Evolutionary conservation across 2,113 vertebrate species (phyloP).

Genomic region (Hymenochirus boettgeri): DNA sequence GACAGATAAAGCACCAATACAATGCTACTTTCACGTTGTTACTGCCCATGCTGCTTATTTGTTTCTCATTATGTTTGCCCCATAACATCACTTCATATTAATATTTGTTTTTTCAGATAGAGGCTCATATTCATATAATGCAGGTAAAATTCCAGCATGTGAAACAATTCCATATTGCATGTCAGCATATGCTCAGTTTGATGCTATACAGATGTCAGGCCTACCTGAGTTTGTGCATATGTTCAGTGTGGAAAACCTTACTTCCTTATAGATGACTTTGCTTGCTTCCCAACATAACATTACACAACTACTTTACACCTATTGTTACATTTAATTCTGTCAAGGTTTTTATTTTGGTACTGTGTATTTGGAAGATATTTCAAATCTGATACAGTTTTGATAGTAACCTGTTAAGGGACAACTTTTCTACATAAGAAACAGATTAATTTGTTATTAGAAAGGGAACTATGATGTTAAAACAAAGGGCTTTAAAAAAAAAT

Average conservation of each 20-base stretch:
- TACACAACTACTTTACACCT: conserved; percentile 33
- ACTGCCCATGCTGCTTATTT: conserved; percentile 51
- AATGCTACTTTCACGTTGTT: conserved; percentile 4
- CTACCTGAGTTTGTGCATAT: conserved; percentile 50
- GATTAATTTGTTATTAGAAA: too few relatives aligned
- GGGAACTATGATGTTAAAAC: too few relatives aligned
- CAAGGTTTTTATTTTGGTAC: not conserved
- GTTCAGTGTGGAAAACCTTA: conserved; percentile 47
- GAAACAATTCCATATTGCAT: conserved; percentile 55
- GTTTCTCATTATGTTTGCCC: conserved; percentile 51
- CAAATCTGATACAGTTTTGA: not conserved
- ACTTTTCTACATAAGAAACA: too few relatives aligned
- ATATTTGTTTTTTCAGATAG: conserved; percentile 84
- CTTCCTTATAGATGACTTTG: conserved; percentile 43
- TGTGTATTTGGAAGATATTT: not conserved
- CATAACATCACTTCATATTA: conserved; percentile 66
- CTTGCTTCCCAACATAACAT: conserved; percentile 43
- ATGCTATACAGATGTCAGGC: conserved; percentile 16
- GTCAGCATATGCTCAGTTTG: conserved; percentile 45
- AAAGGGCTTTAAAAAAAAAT: too few relatives aligned
- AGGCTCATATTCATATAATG: conserved; percentile 85
- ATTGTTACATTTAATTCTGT: not conserved
- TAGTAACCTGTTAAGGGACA: too few relatives aligned
- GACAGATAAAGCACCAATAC: not conserved
- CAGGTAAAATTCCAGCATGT: conserved; percentile 82